phyloP scores from a whole-genome alignment of 1,140 invertebrate species.

The Zaprionus kolodkinae region DNA sequence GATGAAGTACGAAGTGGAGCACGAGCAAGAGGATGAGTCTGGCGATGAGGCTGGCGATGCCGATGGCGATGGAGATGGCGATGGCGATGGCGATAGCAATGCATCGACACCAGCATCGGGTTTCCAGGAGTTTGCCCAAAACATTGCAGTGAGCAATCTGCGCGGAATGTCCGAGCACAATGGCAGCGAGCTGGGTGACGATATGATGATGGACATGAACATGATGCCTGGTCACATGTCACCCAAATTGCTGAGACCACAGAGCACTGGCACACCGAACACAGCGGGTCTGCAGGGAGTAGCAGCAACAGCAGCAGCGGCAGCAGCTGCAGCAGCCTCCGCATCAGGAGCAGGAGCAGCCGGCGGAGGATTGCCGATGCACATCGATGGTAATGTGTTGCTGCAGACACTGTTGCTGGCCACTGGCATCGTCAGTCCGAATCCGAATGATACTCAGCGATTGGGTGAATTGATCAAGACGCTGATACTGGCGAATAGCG shows the following conservation, averaged over 20 bases:
- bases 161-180: constrained; percentile 67
- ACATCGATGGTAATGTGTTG: constrained; percentile 83
- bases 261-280: constrained; percentile 54
- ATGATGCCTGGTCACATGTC: constrained; percentile 26
- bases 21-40: constrained; percentile 86
- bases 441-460: constrained; percentile 73
- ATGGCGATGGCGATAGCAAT: constrained; percentile 72
- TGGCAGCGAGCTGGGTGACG: constrained; percentile 72
- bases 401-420: constrained; percentile 77
- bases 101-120: constrained; percentile 64
- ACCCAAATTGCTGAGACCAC: constrained; percentile 45
- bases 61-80: constrained; percentile 67
- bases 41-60: constrained; percentile 53
- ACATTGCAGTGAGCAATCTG: constrained; percentile 46
- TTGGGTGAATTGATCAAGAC: constrained; percentile 87
- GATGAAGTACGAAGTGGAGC: constrained; percentile 84
- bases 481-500: constrained; percentile 84
- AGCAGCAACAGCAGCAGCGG: neutral
- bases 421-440: constrained; percentile 58
- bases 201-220: constrained; percentile 35
- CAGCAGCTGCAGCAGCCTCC: constrained; percentile 28
- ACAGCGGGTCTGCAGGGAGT: constrained; percentile 66
- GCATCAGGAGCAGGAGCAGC: constrained; percentile 30
- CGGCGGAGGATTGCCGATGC: constrained; percentile 34
- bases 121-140: constrained; percentile 50